Conservation (phyloP, 2,113 vertebrate species). For the Oncorhynchus tshawytscha region DNA sequence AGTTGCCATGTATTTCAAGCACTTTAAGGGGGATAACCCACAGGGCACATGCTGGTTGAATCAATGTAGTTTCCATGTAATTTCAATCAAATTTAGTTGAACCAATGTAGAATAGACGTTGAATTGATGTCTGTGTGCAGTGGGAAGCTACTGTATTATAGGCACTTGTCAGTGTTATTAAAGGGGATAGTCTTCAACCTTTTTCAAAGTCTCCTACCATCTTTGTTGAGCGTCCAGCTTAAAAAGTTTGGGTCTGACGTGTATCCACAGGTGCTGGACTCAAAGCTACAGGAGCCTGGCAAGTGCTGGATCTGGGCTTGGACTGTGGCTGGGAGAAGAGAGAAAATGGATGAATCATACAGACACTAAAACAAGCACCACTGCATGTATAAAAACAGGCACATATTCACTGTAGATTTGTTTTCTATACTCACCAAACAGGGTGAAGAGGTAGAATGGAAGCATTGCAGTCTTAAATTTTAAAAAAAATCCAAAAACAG, state of each 20-base stretch:
- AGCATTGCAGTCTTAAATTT: slow-evolving; percentile 49
- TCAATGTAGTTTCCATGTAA: too few species aligned
- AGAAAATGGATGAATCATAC: slow-evolving; percentile 65
- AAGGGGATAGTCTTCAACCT: neutral
- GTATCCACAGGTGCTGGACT: slow-evolving; percentile 82
- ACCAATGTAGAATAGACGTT: too few species aligned
- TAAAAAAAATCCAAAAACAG: neutral
- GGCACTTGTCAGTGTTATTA: neutral
- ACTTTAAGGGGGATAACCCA: neutral
- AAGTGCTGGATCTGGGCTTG: slow-evolving; percentile 57
- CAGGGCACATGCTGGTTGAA: too few species aligned
- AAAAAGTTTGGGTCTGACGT: slow-evolving; percentile 72
- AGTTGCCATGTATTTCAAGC: neutral
- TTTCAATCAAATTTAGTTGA: too few species aligned
- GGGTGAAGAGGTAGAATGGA: slow-evolving; percentile 46
- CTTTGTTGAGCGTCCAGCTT: slow-evolving; percentile 82
- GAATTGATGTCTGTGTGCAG: too few species aligned
- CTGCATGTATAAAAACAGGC: slow-evolving; percentile 20
- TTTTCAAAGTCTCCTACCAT: slow-evolving; percentile 74
- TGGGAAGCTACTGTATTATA: neutral
- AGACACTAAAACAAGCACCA: slow-evolving; percentile 25
- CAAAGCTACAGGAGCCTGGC: slow-evolving; percentile 87
- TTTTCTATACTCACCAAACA: slow-evolving; percentile 63
- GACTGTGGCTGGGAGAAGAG: slow-evolving; percentile 57
- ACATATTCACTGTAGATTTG: neutral